These are phyloP conservation scores for Chelonia mydas DNA, from an alignment of 2,797 vertebrate genomes.

Conservation along the genomic window DNA sequence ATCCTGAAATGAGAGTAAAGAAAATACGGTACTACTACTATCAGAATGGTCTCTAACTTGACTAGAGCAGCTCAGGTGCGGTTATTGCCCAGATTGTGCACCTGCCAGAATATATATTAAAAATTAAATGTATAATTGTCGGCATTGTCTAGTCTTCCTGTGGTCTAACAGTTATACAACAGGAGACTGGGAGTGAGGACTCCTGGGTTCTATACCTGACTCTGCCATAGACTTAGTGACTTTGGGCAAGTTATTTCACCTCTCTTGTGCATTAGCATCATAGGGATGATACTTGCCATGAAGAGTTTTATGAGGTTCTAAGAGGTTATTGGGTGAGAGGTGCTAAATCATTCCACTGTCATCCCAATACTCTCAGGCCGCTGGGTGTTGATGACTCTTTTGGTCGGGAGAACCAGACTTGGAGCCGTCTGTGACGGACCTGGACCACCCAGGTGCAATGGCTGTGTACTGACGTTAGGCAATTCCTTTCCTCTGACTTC, in stretches of 20 bases:
- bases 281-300: accelerated
- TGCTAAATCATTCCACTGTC: not conserved
- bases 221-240: not conserved
- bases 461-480: not conserved
- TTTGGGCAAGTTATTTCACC: not conserved
- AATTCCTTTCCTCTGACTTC: not conserved
- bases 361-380: not conserved
- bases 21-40: not conserved
- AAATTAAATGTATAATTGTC: accelerated
- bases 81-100: accelerated
- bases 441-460: not conserved
- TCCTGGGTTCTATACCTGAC: not conserved
- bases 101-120: too few relatives aligned
- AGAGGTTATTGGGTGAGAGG: too few relatives aligned
- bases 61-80: not conserved
- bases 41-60: not conserved
- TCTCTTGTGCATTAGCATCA: not conserved
- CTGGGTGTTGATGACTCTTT: not conserved
- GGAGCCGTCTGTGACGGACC: not conserved
- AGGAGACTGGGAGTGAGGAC: not conserved
- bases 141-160: not conserved
- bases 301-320: not conserved
- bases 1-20: not conserved
- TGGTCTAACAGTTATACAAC: not conserved
- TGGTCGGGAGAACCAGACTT: not conserved